A percentile compares a stretch with the other conserved stretches of the same genome.
Conservation (phyloP, 64 coral and sea anemone species). For the Stylophora pistillata region DNA sequence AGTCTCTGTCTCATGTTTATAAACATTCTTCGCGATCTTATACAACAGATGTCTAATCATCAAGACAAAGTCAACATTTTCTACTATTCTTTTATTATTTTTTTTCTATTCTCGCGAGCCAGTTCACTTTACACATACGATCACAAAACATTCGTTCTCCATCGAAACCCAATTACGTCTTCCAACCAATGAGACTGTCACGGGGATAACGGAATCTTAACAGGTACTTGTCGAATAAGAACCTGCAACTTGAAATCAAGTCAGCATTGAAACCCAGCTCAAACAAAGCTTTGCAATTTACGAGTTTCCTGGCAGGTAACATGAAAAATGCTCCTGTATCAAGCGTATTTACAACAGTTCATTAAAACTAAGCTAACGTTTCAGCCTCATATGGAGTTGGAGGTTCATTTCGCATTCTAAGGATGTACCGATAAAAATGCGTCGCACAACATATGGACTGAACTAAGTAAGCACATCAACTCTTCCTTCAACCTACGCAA, state of each 20-base stretch:
- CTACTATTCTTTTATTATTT: neutral
- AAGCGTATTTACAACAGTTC: neutral
- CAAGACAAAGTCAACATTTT: neutral
- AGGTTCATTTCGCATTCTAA: neutral
- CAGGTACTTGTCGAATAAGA: neutral
- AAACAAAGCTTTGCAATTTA: neutral
- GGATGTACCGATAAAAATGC: neutral
- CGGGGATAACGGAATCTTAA: neutral
- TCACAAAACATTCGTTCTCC: neutral
- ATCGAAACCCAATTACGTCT: neutral
- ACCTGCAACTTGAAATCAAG: constrained; percentile 34
- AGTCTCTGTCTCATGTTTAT: neutral
- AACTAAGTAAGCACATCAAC: too few relatives aligned
- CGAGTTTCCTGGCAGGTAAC: neutral
- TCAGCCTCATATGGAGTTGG: neutral
- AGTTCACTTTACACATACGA: too few relatives aligned
- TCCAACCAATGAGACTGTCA: neutral
- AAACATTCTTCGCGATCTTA: neutral
- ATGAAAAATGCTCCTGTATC: neutral
- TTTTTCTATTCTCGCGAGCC: neutral
- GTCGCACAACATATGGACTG: too few relatives aligned
- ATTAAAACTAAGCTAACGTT: neutral
- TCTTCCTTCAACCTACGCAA: too few relatives aligned
- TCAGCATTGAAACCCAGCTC: neutral
- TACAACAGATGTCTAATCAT: neutral